Base-by-base conservation (phyloP, 2,888 invertebrate species). In the Agonopterix alstromeriana region DNA sequence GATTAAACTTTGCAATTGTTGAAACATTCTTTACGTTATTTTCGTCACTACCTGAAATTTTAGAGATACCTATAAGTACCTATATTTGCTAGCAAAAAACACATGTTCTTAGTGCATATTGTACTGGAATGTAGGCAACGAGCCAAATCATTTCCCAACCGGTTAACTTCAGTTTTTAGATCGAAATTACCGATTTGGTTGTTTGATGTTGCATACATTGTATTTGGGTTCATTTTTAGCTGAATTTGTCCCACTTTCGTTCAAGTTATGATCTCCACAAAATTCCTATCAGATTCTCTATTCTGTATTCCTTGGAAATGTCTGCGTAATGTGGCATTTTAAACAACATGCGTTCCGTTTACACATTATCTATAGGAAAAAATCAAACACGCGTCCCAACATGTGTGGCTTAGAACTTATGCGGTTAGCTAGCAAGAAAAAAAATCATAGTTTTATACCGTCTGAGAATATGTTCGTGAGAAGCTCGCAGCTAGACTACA, bases 1-100 rank as follows among this genome's bases (percentile, higher is more conserved):
- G n/a, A 38, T 36, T 44, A 44, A 44, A 44, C 35, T 44, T 36
- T 11, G 35, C 35, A 35, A n/a, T 44, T 46, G 42, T 17, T 42
- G 36, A 41, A 35, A 47, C 10, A 36, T 47, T 40, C 38, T 10
- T 11, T 11, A 35, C 10, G 43, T 66, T 73, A 70, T 74, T 75
- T 75, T 68, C 57, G 65, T 68, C 61, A 69, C 70, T 75, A 75
- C 69, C 70, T 72, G 67, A 72, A 70, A 67, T 69, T 73, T 73
- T 67, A 62, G 56, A 55, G 61, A 62, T 60, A 60, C 65, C n/a
- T 38, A 38, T 38, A n/a, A n/a, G n/a, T n/a, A 38, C 3, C 10
- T 38, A 38, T 38, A 38, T 9, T 64, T 66, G 60, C 55, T 62
- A 62, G 66, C 66, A 73, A 68, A 27, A 17, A 27, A 27, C 27